A percentile compares a stretch with the other conserved stretches of the same genome.
phyloP scores from a whole-genome alignment of 2,113 vertebrate genomes.

The Macheiramphus alcinus region DNA sequence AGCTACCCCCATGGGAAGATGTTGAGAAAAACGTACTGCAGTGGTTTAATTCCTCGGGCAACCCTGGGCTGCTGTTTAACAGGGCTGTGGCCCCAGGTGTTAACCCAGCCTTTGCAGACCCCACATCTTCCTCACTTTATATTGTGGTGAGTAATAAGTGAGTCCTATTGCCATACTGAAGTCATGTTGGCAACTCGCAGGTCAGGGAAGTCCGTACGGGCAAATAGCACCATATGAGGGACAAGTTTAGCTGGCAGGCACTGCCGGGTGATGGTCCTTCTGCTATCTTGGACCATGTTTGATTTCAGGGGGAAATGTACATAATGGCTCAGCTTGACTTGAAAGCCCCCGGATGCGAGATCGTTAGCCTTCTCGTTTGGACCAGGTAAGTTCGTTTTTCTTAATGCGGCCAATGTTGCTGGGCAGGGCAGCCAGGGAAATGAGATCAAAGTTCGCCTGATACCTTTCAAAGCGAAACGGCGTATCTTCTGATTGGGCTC shows the following conservation, averaged over 20 bases:
- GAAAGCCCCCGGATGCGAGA: background rate
- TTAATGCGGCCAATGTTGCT: background rate
- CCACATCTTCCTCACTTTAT: background rate
- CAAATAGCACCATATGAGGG: background rate
- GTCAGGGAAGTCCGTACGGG: background rate
- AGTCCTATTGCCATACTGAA: background rate
- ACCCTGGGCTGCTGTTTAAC: background rate
- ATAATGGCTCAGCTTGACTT: background rate
- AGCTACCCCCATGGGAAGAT: background rate
- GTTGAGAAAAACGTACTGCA: background rate
- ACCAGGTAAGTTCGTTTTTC: background rate
- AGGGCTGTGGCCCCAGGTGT: background rate
- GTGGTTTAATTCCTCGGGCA: background rate
- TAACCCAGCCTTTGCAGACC: background rate
- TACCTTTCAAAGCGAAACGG: background rate
- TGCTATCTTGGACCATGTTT: background rate
- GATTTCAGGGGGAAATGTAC: background rate
- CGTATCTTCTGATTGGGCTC: background rate
- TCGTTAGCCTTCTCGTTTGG: background rate
- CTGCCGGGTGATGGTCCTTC: background rate
- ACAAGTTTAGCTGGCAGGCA: background rate
- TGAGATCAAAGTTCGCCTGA: constrained; percentile 10
- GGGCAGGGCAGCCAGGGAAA: background rate
- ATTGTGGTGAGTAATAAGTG: background rate
- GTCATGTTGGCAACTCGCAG: background rate